Evolutionary conservation across 2,888 invertebrate genomes (phyloP), one percentile per base, ranked within the genome.

Genomic region (Peribatodes rhomboidaria): DNA sequence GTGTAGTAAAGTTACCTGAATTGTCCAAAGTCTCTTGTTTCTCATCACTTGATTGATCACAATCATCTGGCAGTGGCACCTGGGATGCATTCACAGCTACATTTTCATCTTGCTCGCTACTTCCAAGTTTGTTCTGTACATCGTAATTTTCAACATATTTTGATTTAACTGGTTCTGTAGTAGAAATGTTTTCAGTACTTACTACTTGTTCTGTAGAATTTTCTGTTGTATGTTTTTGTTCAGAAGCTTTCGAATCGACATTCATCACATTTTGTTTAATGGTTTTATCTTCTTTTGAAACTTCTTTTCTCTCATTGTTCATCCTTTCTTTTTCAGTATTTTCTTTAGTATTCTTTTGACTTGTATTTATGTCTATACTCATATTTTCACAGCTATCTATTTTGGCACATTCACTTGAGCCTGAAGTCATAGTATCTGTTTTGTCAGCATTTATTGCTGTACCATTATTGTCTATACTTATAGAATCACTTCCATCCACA

Each of bases 41-140:
- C 6, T 78, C 79, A 62, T 82, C 84, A 65, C 81, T 77, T 0
- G 78, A 78, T 4, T 78, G 76, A 42, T 84, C 84, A 22, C 75
- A 68, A 61, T 85, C 82, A 9, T 69, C 81, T 67, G 80, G 84
- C 50, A 76, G 65, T 4, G 78, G 77, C 6, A 77, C 72, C 2
- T 68, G 63, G 0, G 78, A 73, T 1, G 80, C 80, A 66, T 81
- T 77, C 18, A 70, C 54, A 7, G 73, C 62, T 46, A 68, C 62
- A 18, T 67, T 72, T 39, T 69, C 55, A 56, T 68, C 68, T 41
- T 63, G 70, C 13, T 62, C 66, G 58, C 61, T 62, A 46, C 59
- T 64, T 33, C 69, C 71, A 46, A 62, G 69, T 58, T 58, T 72
- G 56, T 77, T 76, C 39, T 74, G 69, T 33, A 73, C 74, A 44